phyloP scores from a whole-genome alignment of 1,140 invertebrate genomes.

The Spodoptera litura region DNA sequence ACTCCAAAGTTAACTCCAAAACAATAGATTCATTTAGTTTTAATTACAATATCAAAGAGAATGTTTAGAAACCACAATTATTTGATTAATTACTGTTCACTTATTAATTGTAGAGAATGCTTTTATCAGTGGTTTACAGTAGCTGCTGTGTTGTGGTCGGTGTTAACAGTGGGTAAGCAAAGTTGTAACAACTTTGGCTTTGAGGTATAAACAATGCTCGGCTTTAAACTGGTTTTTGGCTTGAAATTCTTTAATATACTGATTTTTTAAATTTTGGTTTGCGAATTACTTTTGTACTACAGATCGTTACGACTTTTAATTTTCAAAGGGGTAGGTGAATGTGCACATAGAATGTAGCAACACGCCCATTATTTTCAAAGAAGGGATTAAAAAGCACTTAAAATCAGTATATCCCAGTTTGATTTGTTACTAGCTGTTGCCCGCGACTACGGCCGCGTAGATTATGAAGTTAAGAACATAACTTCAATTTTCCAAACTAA shows the following conservation, averaged over 20 bases:
- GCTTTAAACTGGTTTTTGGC: neutral
- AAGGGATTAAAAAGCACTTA: too few relatives aligned
- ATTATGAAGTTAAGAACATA: too few relatives aligned
- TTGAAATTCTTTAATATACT: neutral
- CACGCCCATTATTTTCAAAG: too few relatives aligned
- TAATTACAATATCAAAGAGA: neutral
- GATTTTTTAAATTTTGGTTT: too few relatives aligned
- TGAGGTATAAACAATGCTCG: constrained; percentile 32
- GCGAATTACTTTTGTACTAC: too few relatives aligned
- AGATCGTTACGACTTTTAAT: too few relatives aligned
- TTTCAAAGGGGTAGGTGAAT: too few relatives aligned
- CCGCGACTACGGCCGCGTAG: too few relatives aligned
- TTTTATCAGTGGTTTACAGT: constrained; percentile 25
- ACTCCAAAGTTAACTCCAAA: neutral
- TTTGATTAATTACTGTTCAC: constrained; percentile 41
- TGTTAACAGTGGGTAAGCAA: neutral
- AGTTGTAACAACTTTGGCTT: constrained; percentile 37
- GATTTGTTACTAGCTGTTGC: too few relatives aligned
- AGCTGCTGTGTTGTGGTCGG: constrained; percentile 17
- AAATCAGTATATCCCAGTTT: too few relatives aligned
- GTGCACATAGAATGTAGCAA: too few relatives aligned
- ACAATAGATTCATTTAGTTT: neutral
- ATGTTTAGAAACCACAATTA: neutral
- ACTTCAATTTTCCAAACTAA: too few relatives aligned
- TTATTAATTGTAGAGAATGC: constrained; percentile 36